Base-by-base conservation (phyloP, 2,888 invertebrate genomes). In the Drosophila paracracens region DNA sequence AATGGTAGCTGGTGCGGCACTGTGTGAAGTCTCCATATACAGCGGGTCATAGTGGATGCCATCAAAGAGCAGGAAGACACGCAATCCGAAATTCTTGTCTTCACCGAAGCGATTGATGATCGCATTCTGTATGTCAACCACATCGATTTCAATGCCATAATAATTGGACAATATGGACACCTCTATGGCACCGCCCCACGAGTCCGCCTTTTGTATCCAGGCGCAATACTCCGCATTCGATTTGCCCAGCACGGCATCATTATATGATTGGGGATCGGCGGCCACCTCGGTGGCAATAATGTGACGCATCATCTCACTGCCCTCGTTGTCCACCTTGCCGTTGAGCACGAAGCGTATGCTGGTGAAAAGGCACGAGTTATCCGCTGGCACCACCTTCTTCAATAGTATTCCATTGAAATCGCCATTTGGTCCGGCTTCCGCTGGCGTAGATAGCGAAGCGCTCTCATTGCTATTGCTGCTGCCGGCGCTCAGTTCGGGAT, bases 131-230 rank as follows among this genome's bases (percentile, higher is more conserved):
- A 98, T 98, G 92, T 99, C 98, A 5, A 99, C 97, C 3, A 99
- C 98, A 73, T 96, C 98, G 92, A 99, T 98, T 94, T 99, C 99
- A 63, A 98, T 93, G 27, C 96, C 96, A 93, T 97, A 98, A 93
- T 96, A 96, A 90, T 96, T 95, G 0, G 98, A 96, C 36, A 99
- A 94, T 75, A 99, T 96, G 8, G 98, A 95, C 36, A 99, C 94
- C 94, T 99, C 99, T 81, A 99, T 99, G 67, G 97, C 99, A 74
- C 99, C 99, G 74, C 99, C 99, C 99, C 99, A 99, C 0, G 97
- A 96, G 82, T 96, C 97, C 0, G 96, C 95, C 85, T 96, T 96
- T 90, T 95, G 94, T 78, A 99, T 99, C 99, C 99, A 99, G 4
- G 94, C 94, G 89, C 97, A 97, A 92, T 99, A 99, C 60, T 97